phyloP scores from a whole-genome alignment of 2,888 invertebrate species.

The Erebia palarica region DNA sequence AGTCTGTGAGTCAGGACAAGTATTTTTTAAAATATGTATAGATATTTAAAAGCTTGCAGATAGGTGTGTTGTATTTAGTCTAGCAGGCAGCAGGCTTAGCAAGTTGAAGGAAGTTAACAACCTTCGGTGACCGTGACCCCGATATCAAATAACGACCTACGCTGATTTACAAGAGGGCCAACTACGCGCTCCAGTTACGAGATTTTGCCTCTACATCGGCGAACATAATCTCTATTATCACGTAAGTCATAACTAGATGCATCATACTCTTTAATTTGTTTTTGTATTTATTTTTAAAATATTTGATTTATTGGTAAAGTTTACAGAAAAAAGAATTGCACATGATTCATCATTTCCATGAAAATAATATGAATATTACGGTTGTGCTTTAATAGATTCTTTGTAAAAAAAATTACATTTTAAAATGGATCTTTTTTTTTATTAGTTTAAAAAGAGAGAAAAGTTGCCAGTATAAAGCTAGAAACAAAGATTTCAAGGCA shows the following conservation, averaged over 20 bases:
- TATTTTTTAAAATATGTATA: background rate
- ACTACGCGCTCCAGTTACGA: slow-evolving; percentile 23
- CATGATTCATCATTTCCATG: no score
- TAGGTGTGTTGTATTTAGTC: slow-evolving; percentile 6
- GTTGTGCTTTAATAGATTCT: no score
- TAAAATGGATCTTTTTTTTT: no score
- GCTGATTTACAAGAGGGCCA: slow-evolving; percentile 41
- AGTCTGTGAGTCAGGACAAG: no score
- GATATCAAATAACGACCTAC: slow-evolving; percentile 46
- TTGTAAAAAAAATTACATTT: no score
- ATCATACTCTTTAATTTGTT: no score
- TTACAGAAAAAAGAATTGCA: no score
- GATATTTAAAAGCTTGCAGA: background rate
- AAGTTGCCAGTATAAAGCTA: slow-evolving; percentile 1
- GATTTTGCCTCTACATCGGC: background rate
- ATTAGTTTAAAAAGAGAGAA: no score
- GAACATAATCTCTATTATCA: background rate
- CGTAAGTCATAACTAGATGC: no score
- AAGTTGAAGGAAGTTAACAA: slow-evolving; percentile 43
- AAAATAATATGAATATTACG: no score
- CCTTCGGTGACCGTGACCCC: slow-evolving; percentile 47
- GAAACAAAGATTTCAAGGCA: background rate
- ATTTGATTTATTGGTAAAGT: no score
- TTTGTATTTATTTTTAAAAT: no score
- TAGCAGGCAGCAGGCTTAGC: slow-evolving; percentile 34